phyloP scores from a whole-genome alignment of 2,797 vertebrate genomes.

The Phalloptychus januarius region DNA sequence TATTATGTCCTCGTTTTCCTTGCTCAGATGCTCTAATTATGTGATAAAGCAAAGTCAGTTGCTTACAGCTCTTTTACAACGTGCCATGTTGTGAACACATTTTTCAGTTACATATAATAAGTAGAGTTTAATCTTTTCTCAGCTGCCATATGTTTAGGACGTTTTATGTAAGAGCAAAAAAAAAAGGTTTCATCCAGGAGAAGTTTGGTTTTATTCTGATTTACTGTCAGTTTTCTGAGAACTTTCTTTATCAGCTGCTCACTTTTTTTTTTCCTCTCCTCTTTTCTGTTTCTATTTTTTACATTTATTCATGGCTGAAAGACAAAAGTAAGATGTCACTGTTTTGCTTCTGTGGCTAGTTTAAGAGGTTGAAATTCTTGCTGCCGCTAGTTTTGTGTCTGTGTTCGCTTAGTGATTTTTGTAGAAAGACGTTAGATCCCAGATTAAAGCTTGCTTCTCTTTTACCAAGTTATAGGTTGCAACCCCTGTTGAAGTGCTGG shows the following conservation, averaged over 20 bases:
- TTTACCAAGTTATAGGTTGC: not conserved
- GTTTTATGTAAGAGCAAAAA: not conserved
- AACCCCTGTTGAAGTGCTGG: not conserved
- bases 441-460: not conserved
- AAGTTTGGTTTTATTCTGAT: not conserved
- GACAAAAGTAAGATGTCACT: conserved; percentile 69
- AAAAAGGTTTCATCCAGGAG: not conserved
- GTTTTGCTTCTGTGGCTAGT: conserved; percentile 19
- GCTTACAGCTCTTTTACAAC: not conserved
- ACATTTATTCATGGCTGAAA: conserved; percentile 47
- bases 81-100: not conserved
- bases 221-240: not conserved
- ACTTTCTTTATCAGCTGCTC: conserved; percentile 21
- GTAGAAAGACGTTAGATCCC: conserved; percentile 16
- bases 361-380: not conserved
- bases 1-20: not conserved
- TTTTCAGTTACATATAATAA: not conserved
- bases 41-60: not conserved
- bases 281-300: conserved; percentile 23
- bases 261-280: conserved; percentile 11
- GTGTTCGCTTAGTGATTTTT: conserved; percentile 14
- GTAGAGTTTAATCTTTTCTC: not conserved
- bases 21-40: not conserved
- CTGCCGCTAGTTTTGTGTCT: conserved; percentile 20
- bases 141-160: not conserved